These are phyloP conservation scores for Sebastes jordani DNA, from an alignment of 2,797 vertebrate species.

Conservation along the genomic window DNA sequence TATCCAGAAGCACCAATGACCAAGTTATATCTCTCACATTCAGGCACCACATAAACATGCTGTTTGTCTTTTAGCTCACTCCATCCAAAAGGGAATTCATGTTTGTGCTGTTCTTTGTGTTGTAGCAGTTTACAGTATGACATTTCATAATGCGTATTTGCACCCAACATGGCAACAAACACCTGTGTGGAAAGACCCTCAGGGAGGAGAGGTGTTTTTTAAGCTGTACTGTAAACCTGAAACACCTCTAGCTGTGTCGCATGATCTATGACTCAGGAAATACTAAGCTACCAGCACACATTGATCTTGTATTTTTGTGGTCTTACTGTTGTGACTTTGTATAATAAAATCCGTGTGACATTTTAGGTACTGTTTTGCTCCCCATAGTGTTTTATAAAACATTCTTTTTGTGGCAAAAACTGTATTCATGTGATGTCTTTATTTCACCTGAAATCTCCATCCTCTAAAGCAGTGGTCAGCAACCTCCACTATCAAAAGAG, in stretches of 20 bases:
- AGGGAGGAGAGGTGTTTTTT: conserved; percentile 43
- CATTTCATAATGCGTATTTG: conserved; percentile 52
- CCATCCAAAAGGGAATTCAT: conserved; percentile 69
- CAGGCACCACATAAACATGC: not conserved
- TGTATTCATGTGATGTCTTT: not conserved
- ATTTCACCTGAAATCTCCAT: not conserved
- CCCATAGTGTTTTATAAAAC: not conserved
- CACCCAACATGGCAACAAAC: conserved; percentile 35
- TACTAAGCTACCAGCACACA: conserved; percentile 16
- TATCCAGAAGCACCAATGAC: not conserved
- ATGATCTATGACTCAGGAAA: conserved; percentile 49
- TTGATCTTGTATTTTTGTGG: conserved; percentile 9
- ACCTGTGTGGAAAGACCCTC: conserved; percentile 43
- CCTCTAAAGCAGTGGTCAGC: too few relatives aligned
- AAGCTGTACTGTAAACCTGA: conserved; percentile 31
- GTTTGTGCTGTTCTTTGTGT: conserved; percentile 55
- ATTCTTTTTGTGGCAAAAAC: not conserved
- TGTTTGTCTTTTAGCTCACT: conserved; percentile 18
- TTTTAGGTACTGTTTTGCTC: not conserved
- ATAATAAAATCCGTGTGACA: conserved; percentile 16
- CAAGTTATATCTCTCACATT: not conserved
- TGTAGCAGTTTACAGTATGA: conserved; percentile 20
- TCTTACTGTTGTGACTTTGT: conserved; percentile 17
- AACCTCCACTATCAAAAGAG: too few relatives aligned
- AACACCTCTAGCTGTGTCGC: conserved; percentile 28